Evolutionary conservation across 2,888 invertebrate genomes (phyloP).

Genomic region (Hemistola chrysoprasaria): DNA sequence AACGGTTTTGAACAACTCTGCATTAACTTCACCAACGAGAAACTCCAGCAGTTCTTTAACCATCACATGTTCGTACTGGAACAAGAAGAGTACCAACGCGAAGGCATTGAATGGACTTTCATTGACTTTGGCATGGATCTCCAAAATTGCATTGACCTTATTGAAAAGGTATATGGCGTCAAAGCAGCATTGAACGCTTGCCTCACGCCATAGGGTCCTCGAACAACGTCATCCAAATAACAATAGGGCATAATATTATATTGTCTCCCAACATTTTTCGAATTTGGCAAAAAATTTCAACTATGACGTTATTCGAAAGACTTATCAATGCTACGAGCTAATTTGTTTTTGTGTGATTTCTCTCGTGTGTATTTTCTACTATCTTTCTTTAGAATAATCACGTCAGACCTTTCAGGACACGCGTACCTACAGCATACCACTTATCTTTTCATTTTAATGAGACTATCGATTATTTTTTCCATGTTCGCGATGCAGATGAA

Average conservation of each 20-base stretch:
- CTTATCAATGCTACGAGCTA: conserved; percentile 63
- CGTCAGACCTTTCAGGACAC: conserved; percentile 38
- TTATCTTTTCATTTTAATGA: conserved; percentile 31
- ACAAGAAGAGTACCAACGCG: conserved; percentile 97
- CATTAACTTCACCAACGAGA: conserved; percentile 99
- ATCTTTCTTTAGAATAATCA: conserved; percentile 37
- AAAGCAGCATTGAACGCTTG: conserved; percentile 78
- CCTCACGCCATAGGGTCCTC: conserved; percentile 68
- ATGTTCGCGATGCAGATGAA: conserved; percentile 86
- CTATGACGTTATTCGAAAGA: conserved; percentile 52
- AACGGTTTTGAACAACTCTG: conserved; percentile 99
- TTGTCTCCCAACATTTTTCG: conserved; percentile 10
- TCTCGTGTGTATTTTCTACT: conserved; percentile 49
- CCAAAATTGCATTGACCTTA: conserved; percentile 96
- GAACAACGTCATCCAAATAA: conserved; percentile 46
- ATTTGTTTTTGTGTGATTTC: conserved; percentile 57
- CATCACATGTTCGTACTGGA: conserved; percentile 99
- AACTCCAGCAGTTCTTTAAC: conserved; percentile 99
- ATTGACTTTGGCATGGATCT: conserved; percentile 99
- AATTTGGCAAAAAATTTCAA: conserved; percentile 13
- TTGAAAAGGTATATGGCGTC: conserved; percentile 92
- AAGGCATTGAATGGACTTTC: conserved; percentile 98
- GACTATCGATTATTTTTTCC: conserved; percentile 53
- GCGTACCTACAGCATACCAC: conserved; percentile 30
- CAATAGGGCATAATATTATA: conserved; percentile 10